These are phyloP conservation scores for Dasysyrphus tricinctus DNA, from an alignment of 2,888 invertebrate genomes.

Conservation along the genomic window DNA sequence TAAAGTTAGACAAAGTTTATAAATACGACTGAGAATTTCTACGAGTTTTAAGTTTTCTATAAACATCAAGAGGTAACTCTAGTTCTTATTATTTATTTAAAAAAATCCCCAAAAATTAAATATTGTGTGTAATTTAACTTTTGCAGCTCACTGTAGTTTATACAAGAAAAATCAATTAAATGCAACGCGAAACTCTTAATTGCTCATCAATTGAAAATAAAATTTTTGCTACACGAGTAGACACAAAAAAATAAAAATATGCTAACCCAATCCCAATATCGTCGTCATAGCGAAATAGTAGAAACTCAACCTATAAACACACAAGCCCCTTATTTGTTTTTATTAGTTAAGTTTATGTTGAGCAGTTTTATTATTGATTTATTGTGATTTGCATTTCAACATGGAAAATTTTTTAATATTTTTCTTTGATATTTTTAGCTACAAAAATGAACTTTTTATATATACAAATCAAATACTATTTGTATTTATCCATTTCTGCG, in stretches of 20 bases:
- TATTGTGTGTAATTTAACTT: neutral
- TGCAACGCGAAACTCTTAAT: conserved; percentile 70
- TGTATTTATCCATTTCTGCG: neutral
- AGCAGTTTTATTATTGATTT: conserved; percentile 44
- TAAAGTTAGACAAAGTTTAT: no score
- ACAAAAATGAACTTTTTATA: neutral
- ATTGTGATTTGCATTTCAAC: conserved; percentile 30
- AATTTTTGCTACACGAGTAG: neutral
- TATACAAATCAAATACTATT: conserved; percentile 4
- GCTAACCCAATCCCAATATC: conserved; percentile 1
- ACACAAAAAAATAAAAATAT: conserved; percentile 1
- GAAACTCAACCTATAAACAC: neutral
- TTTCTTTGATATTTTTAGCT: conserved; percentile 25
- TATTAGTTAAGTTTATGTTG: conserved; percentile 25
- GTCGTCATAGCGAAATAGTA: conserved; percentile 13
- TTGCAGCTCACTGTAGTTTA: neutral
- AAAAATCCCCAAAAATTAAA: no score
- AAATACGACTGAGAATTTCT: no score
- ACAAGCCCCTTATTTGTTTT: neutral
- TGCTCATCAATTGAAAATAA: conserved; percentile 75
- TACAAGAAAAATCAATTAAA: conserved; percentile 53
- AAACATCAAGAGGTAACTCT: no score
- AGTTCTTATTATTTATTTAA: no score
- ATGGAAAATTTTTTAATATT: conserved; percentile 19
- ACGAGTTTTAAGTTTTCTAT: no score